These are phyloP conservation scores for Sminthurinus signatus DNA, from an alignment of 1,140 invertebrate species.

Conservation along the genomic window DNA sequence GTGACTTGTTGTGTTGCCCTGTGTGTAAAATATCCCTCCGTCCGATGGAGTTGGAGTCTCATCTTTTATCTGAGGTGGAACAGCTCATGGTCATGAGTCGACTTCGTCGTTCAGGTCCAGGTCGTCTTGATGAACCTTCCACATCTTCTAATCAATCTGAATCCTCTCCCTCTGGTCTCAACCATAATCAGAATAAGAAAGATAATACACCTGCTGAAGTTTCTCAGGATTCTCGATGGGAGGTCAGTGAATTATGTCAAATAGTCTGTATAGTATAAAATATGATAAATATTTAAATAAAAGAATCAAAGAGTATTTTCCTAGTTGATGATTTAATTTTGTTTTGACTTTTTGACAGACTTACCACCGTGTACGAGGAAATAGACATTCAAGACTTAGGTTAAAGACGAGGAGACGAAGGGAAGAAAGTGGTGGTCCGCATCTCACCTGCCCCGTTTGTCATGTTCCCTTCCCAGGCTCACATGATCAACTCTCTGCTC, in stretches of 20 bases:
- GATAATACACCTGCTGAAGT: conserved; percentile 51
- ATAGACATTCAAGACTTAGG: conserved; percentile 63
- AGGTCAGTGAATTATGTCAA: conserved; percentile 51
- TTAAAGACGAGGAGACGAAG: conserved; percentile 61
- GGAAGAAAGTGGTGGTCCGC: conserved; percentile 50
- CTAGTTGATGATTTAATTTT: too few relatives aligned
- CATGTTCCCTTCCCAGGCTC: conserved; percentile 54
- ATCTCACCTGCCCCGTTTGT: conserved; percentile 68
- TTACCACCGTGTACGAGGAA: conserved; percentile 72
- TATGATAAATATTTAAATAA: too few relatives aligned
- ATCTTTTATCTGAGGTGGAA: conserved; percentile 68
- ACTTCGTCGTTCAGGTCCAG: conserved; percentile 46
- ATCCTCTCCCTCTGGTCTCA: conserved; percentile 49
- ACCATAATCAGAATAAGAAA: conserved; percentile 44
- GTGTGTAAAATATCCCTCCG: conserved; percentile 70
- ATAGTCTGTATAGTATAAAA: too few relatives aligned
- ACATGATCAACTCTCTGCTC: conserved; percentile 66
- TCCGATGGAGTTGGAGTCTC: conserved; percentile 63
- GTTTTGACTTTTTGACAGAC: conserved; percentile 50
- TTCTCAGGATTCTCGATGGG: conserved; percentile 67
- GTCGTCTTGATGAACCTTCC: conserved; percentile 44
- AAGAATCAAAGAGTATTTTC: too few relatives aligned
- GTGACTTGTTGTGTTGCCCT: too few relatives aligned
- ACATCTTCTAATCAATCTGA: conserved; percentile 45
- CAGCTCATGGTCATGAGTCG: conserved; percentile 60